These are phyloP conservation scores for Falco naumanni DNA, from an alignment of 2,797 vertebrate species.

Conservation along the genomic window DNA sequence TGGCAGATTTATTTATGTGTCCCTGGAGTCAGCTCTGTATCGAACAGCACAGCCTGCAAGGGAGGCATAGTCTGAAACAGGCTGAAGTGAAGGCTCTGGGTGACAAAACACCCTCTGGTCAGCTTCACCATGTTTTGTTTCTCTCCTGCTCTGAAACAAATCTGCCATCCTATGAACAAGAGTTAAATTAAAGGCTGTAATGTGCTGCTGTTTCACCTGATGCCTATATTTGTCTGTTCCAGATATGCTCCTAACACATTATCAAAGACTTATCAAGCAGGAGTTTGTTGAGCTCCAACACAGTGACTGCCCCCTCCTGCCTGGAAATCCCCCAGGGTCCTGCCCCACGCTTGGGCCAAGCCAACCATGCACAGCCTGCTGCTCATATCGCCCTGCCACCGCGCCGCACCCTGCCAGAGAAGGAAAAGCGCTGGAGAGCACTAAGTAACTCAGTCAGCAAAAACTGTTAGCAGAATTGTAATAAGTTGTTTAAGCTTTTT, in stretches of 20 bases:
- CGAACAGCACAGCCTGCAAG: background rate
- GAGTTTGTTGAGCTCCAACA: background rate
- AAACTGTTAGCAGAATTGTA: background rate
- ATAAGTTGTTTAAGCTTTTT: background rate
- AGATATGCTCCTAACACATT: background rate
- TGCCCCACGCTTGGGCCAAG: fast-evolving
- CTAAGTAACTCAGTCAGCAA: background rate
- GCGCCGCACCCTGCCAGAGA: background rate
- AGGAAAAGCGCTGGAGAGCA: background rate
- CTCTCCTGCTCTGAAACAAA: background rate
- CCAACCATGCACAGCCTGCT: background rate
- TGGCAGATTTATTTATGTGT: background rate
- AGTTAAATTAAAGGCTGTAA: background rate
- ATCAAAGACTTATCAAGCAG: background rate
- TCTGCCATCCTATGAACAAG: background rate
- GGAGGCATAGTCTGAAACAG: background rate
- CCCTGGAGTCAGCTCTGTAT: background rate
- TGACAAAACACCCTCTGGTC: fast-evolving
- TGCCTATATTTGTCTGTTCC: fast-evolving
- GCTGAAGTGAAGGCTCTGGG: background rate
- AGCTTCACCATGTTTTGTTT: background rate
- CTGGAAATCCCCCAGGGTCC: background rate
- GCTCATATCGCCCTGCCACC: background rate
- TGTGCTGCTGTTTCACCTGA: background rate
- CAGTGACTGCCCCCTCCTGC: background rate